Percentiles rank a stretch among this genome's conserved stretches.
These are phyloP conservation scores for Eupithecia abbreviata DNA, from an alignment of 2,888 invertebrate genomes.

Conservation along the genomic window DNA sequence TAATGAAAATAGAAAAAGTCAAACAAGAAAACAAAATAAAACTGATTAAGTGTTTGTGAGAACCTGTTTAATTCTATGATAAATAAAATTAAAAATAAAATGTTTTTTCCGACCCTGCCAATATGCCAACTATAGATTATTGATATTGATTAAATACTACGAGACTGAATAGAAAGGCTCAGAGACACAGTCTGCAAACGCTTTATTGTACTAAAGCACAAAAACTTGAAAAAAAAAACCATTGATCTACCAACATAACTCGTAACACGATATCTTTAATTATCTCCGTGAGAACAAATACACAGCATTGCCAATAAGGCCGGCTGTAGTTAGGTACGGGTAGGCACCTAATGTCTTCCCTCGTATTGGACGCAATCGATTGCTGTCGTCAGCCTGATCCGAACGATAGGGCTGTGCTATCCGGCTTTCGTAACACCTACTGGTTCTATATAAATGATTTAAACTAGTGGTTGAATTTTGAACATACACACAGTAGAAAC, in stretches of 20 bases:
- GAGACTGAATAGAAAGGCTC: neutral
- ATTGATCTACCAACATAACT: neutral
- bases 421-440: neutral
- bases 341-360: slow-evolving; percentile 23
- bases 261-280: slow-evolving; percentile 27
- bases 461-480: too few species aligned
- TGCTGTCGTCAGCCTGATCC: slow-evolving; percentile 28
- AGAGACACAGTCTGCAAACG: neutral
- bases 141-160: neutral
- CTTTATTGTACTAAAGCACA: neutral
- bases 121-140: neutral
- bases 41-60: too few species aligned
- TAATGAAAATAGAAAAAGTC: too few species aligned
- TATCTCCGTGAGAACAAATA: slow-evolving; percentile 28
- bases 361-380: slow-evolving; percentile 36
- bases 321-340: slow-evolving; percentile 25
- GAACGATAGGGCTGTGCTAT: slow-evolving; percentile 16
- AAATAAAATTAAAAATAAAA: too few species aligned
- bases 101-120: too few species aligned
- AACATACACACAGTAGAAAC: too few species aligned
- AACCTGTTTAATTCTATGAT: too few species aligned
- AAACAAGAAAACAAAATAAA: too few species aligned
- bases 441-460: neutral
- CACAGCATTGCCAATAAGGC: slow-evolving; percentile 14
- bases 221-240: neutral